Base-by-base conservation (phyloP, 2,888 invertebrate genomes). In the Pterostichus niger region DNA sequence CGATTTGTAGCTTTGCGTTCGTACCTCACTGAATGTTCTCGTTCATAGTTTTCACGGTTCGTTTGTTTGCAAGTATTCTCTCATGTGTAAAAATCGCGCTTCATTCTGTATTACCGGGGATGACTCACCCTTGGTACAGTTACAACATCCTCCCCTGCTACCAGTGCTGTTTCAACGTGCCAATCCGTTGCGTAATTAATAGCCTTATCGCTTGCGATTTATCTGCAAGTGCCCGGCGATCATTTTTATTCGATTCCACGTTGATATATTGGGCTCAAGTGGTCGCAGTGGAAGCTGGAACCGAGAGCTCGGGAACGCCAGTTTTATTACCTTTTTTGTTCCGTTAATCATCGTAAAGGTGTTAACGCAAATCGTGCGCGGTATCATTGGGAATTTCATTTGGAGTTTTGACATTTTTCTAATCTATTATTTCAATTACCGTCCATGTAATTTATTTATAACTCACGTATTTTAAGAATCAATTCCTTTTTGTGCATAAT, bases 151-250 rank as follows among this genome's bases (percentile, higher is more conserved):
- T n/a, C 17, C n/a, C 6, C 68, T 9, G 40, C 40, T 9, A 24
- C 59, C 15, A 1, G 17, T 11, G 49, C 40, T 73, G 24, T 46
- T 46, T 15, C 13, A 46, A 15, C 17, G 44, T 78, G 59, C 78
- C 78, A 78, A 78, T 78, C 78, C 44, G 56, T n/a, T 24, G 24
- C 59, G 78, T 78, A 78, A 78, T 78, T 78, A 78, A 78, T 78
- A 44, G 78, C 59, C 59, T 78, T 56, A 59, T 59, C 78, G 44
- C 24, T 78, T 40, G 44, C 78, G 78, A 78, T 78, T 78, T 78
- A 78, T 78, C 61, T 40, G 24, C 59, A 78, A 78, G 78, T 78
- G 44, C 59, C 78, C n/a, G 24, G 44, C 44, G 78, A 78, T 78
- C 78, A 78, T 78, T 78, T 78, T 78, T 78, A 78, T 59, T 59